Conservation (phyloP, 2,113 vertebrate genomes). For the Phylloscopus trochilus region DNA sequence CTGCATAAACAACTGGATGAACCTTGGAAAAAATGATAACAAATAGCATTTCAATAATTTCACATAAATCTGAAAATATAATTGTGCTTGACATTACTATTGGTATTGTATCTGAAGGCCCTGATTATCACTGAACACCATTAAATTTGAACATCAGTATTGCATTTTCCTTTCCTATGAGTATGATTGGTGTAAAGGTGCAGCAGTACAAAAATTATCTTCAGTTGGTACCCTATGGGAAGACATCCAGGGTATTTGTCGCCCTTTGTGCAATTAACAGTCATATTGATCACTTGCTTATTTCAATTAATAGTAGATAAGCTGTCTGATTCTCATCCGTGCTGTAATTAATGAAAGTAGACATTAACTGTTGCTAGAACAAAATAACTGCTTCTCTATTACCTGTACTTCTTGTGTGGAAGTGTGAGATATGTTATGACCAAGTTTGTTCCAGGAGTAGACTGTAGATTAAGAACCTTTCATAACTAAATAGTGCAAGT, state of each 20-base stretch:
- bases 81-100: conserved; percentile 59
- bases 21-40: conserved; percentile 58
- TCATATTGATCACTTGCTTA: conserved; percentile 66
- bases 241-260: conserved; percentile 56
- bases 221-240: conserved; percentile 46
- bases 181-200: conserved; percentile 48
- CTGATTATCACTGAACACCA: conserved; percentile 61
- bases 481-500: not conserved
- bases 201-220: conserved; percentile 46
- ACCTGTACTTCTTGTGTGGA: not conserved
- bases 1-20: conserved; percentile 67
- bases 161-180: conserved; percentile 24
- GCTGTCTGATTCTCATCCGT: conserved; percentile 56
- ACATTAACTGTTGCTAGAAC: conserved; percentile 45
- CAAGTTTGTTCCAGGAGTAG: not conserved
- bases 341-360: conserved; percentile 71
- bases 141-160: conserved; percentile 60
- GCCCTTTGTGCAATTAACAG: conserved; percentile 72
- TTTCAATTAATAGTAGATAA: conserved; percentile 68
- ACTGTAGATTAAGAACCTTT: not conserved
- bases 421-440: not conserved
- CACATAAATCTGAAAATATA: conserved; percentile 71
- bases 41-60: conserved; percentile 68
- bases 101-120: conserved; percentile 55
- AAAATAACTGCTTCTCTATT: not conserved